Evolutionary conservation across 2,797 vertebrate genomes (phyloP), one percentile per base, ranked within the genome.

Genomic region (Sebastes goodei): DNA sequence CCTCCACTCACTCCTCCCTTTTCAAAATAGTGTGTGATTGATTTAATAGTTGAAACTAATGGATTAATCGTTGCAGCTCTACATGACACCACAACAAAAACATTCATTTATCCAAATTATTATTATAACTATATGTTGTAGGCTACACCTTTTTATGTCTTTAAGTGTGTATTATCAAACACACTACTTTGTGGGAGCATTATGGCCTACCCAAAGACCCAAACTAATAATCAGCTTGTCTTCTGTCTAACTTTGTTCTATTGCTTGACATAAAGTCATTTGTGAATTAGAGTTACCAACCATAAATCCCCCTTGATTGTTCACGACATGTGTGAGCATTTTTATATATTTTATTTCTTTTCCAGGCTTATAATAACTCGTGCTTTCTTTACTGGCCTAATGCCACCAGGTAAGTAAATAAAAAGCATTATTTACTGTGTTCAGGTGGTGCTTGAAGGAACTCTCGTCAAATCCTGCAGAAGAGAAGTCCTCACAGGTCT

Each of bases 391-490:
- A 12, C 6, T 17, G 7, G 17, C 7, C 6, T 6, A 21, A 11
- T 7, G 38, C 5, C n/a, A n/a, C 38, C 30, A 23, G 20, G 11
- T 6, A 11, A 10, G 21, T 65, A 9, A 12, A 59, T 14, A 4
- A 42, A 76, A 46, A 30, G 2, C 3, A 25, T 65, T 33, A 76
- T 93, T 96, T 92, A 96, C 88, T 15, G 84, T 94, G 5, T 89
- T 86, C 6, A 95, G 91, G 79, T 95, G 83, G 7, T 83, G 67
- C 42, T 76, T 91, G 90, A 95, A 96, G 62, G 80, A 88, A 68
- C 87, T 88, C 75, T 95, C 95, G 15, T 93, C 87, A 81, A 96
- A 95, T 52, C 94, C 96, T 2, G 93, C 94, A 27, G 89, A 66
- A 21, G 92, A 78, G 2, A 95, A 91, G 29, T 91, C 79, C 6